Conservation (phyloP, 2,888 invertebrate species). For the Caenorhabditis doughertyi region DNA sequence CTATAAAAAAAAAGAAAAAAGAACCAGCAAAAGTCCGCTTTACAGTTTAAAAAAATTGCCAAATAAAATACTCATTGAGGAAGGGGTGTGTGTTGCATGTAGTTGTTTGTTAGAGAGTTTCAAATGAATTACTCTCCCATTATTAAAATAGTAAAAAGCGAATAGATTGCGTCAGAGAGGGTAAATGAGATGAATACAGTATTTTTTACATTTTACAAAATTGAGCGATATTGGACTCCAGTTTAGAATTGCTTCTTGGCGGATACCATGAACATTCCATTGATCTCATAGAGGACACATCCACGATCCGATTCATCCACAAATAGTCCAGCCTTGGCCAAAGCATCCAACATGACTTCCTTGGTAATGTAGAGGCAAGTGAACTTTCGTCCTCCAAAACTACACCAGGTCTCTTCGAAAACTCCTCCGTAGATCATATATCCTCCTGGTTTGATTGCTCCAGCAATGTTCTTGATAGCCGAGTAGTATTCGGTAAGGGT, state of each 20-base stretch:
- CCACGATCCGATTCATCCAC: conserved; percentile 70
- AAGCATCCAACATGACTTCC: conserved; percentile 75
- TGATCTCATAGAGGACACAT: conserved; percentile 75
- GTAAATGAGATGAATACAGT: conserved; percentile 43
- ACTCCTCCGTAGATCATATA: conserved; percentile 80
- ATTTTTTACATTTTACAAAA: conserved; percentile 27
- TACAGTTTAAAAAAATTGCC: conserved; percentile 10
- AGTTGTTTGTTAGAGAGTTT: conserved; percentile 28
- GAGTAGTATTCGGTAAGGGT: conserved; percentile 75
- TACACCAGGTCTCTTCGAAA: conserved; percentile 82
- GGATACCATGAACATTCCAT: conserved; percentile 81
- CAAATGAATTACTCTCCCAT: background rate
- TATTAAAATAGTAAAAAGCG: conserved; percentile 13
- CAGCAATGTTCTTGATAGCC: conserved; percentile 72
- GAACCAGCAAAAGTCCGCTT: conserved; percentile 48
- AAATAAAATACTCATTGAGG: conserved; percentile 43
- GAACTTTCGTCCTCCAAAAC: conserved; percentile 80
- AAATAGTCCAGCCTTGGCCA: conserved; percentile 75
- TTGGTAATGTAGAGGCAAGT: conserved; percentile 80
- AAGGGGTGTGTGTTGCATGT: conserved; percentile 21
- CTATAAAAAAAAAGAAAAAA: conserved; percentile 2
- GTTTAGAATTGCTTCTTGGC: conserved; percentile 64
- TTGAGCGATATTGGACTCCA: no score
- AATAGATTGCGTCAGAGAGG: conserved; percentile 4
- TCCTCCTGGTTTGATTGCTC: conserved; percentile 73